Base-by-base conservation (phyloP, 2,113 vertebrate species). In the Mesitornis unicolor region DNA sequence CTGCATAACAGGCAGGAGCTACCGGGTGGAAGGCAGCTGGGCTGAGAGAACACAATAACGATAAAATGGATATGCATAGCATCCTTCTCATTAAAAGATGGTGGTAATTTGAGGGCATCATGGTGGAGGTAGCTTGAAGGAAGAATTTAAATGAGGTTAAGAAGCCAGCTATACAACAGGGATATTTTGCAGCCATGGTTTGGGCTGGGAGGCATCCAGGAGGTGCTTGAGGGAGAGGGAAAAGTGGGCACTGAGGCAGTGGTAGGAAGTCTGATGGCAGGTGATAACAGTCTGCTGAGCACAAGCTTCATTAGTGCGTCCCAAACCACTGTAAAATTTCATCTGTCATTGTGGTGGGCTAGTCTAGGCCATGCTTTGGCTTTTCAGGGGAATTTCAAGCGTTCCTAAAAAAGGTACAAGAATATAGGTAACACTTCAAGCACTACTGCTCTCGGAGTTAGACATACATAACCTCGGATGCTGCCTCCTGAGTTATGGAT, bases 141-240 rank as follows among this genome's bases (percentile, higher is more conserved):
- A 95, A 95, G 88, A 96, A 96, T 96, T 94, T 93, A 94, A 96
- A 96, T 97, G 93, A 97, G 60, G 87, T 90, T 96, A 96, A 95
- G 88, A 94, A 92, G 56, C 43, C 83, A 78, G n/a, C 51, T 96
- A 95, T 94, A 93, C 90, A 93, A 90, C 75, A 90, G 93, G 95
- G 93, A 90, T 94, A 88, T 95, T 96, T 91, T 94, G 47, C 90
- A 96, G 82, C 90, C 90, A 78, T 93, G 79, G 43, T 78, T 77
- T 96, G 95, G 64, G 90, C 88, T 93, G 73, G 60, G 71, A 68
- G 64, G 68, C 80, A 94, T 94, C 33, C 64, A 60, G 75, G 84
- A 96, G 79, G 31, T 86, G 76, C 79, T 90, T 84, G 60, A 81
- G 79, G 82, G 82, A 92, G 64, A 59, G 40, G 47, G 45, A 60